Conservation (phyloP, 1,140 invertebrate species). For the Micrasema longulum region DNA sequence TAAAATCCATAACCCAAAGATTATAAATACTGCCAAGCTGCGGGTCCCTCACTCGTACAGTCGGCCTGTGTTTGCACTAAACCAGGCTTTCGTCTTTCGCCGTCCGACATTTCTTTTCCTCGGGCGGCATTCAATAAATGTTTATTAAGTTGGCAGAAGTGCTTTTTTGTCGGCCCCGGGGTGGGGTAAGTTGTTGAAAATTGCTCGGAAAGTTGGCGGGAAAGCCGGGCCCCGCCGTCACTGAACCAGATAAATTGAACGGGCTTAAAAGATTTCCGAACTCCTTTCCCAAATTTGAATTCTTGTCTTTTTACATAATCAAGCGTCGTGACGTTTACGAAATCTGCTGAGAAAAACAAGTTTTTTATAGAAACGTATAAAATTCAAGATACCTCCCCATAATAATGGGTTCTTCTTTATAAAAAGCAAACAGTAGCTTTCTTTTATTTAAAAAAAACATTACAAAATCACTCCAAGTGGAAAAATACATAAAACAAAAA, state of each 20-base stretch:
- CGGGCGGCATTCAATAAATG: constrained; percentile 47
- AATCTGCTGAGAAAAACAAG: constrained; percentile 7
- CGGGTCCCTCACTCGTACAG: not conserved
- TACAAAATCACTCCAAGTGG: too few species aligned
- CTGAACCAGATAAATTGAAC: constrained; percentile 36
- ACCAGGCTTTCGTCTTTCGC: constrained; percentile 35
- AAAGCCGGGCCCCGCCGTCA: constrained; percentile 22
- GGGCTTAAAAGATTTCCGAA: constrained; percentile 43
- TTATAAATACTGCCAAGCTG: not conserved
- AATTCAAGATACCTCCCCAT: not conserved
- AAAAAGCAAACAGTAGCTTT: too few species aligned
- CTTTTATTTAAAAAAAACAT: too few species aligned
- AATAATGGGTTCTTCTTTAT: too few species aligned
- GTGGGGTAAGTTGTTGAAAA: constrained; percentile 40
- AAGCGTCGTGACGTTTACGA: constrained; percentile 23
- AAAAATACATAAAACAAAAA: too few species aligned
- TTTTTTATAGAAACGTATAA: constrained; percentile 1
- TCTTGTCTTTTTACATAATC: constrained; percentile 37
- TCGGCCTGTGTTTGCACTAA: constrained; percentile 23
- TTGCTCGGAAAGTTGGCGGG: constrained; percentile 26
- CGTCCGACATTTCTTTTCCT: constrained; percentile 30
- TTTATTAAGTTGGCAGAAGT: constrained; percentile 48
- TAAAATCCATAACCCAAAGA: too few species aligned
- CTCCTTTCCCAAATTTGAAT: constrained; percentile 41
- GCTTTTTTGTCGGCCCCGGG: constrained; percentile 36